phyloP scores from a whole-genome alignment of 2,113 vertebrate genomes.

The Indri indri region DNA sequence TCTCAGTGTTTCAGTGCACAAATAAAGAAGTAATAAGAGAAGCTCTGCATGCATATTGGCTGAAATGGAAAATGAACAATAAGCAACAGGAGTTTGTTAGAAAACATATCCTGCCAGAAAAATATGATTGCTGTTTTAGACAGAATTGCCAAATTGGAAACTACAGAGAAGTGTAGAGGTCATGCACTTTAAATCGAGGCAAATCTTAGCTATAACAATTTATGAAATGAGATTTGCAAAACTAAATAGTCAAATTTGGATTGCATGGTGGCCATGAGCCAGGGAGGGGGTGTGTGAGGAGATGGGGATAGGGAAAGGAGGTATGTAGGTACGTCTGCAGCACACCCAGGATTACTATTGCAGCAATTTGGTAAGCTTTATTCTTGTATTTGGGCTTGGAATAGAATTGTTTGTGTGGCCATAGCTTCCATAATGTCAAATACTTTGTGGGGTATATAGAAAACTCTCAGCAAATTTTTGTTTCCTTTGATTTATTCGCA shows the following conservation, averaged over 20 bases:
- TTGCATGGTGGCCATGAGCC: background rate
- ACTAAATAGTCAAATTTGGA: constrained; percentile 42
- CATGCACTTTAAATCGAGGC: constrained; percentile 41
- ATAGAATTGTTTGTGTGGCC: background rate
- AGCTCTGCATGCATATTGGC: background rate
- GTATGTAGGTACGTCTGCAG: background rate
- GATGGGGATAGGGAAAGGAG: too few relatives aligned
- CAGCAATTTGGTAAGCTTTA: background rate
- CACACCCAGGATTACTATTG: background rate
- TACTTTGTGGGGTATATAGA: background rate
- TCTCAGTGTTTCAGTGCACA: constrained; percentile 40
- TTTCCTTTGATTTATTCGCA: background rate
- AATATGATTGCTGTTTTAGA: constrained; percentile 47
- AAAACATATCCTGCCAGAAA: constrained; percentile 40
- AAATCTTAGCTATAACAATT: constrained; percentile 5
- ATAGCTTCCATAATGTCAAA: background rate
- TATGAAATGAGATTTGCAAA: constrained; percentile 58
- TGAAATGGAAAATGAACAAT: constrained; percentile 9
- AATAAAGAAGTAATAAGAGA: constrained; percentile 51
- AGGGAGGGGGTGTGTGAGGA: background rate
- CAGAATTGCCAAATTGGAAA: constrained; percentile 28
- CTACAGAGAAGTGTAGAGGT: background rate
- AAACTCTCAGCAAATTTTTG: background rate
- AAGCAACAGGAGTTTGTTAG: constrained; percentile 26
- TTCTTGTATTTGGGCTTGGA: background rate